Evolutionary conservation across 2,888 invertebrate genomes (phyloP).

Genomic region (Octonoba sinensis): DNA sequence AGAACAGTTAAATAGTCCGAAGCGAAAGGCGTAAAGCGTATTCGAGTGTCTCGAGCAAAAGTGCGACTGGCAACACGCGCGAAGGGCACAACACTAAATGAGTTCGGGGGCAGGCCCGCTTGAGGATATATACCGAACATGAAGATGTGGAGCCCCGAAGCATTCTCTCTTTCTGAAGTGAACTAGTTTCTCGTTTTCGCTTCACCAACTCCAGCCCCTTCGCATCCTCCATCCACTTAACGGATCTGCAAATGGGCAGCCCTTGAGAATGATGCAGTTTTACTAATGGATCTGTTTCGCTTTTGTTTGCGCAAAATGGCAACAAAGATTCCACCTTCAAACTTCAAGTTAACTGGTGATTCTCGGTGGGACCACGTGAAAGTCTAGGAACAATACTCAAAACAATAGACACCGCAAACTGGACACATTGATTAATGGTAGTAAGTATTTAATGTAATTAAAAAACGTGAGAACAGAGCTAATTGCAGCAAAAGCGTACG

Average conservation of each 20-base stretch:
- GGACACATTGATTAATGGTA: no score
- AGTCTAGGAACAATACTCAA: no score
- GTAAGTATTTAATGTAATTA: no score
- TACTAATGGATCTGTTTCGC: no score
- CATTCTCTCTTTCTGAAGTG: conserved; percentile 36
- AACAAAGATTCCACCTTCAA: no score
- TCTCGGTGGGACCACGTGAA: no score
- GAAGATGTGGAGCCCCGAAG: conserved; percentile 45
- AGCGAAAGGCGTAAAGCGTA: not conserved
- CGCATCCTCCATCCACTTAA: conserved; percentile 20
- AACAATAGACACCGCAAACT: no score
- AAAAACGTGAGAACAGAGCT: no score
- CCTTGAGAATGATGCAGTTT: conserved; percentile 26
- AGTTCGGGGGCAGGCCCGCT: conserved; percentile 44
- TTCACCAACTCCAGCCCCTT: conserved; percentile 45
- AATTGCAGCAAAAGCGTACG: no score
- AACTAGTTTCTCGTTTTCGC: conserved; percentile 61
- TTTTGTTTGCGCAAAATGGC: no score
- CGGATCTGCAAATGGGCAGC: conserved; percentile 37
- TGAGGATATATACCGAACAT: conserved; percentile 54
- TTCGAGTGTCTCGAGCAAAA: not conserved
- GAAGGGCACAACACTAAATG: conserved; percentile 39
- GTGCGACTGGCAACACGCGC: not conserved
- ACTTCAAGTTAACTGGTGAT: no score
- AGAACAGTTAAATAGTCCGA: conserved; percentile 7